Conservation (phyloP, 1,140 invertebrate species). For the Solenopsis invicta region DNA sequence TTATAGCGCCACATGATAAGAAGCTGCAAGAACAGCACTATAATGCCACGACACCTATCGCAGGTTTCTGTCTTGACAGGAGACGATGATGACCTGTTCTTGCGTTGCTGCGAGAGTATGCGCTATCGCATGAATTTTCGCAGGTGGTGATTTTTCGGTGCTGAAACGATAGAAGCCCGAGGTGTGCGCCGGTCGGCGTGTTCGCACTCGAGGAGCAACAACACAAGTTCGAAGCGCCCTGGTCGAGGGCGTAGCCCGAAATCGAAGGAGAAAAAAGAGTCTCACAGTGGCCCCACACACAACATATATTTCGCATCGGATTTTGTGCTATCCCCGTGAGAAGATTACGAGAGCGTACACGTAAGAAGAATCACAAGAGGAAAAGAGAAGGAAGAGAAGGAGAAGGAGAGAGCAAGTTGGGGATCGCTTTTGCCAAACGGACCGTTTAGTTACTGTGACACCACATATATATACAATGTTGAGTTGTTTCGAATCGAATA, state of each 20-base stretch:
- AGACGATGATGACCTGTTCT: slow-evolving; percentile 48
- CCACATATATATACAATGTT: slow-evolving; percentile 52
- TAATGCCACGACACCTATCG: slow-evolving; percentile 53
- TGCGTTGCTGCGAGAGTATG: slow-evolving; percentile 63
- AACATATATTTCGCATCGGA: slow-evolving; percentile 48
- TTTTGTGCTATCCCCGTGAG: slow-evolving; percentile 60
- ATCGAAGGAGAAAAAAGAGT: slow-evolving; percentile 60
- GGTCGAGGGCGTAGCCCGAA: slow-evolving; percentile 78
- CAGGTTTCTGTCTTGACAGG: slow-evolving; percentile 72
- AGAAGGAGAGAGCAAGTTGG: background rate
- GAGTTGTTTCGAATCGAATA: slow-evolving; percentile 10
- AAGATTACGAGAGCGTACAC: slow-evolving; percentile 55
- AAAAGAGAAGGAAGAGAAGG: slow-evolving; percentile 6
- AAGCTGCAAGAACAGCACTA: background rate
- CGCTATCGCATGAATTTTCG: slow-evolving; percentile 76
- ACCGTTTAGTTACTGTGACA: slow-evolving; percentile 32
- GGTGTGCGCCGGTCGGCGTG: slow-evolving; percentile 48
- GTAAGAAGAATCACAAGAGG: slow-evolving; percentile 39
- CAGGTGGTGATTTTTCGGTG: slow-evolving; percentile 79
- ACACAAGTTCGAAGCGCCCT: slow-evolving; percentile 60
- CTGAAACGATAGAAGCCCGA: slow-evolving; percentile 25
- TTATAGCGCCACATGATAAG: slow-evolving; percentile 42
- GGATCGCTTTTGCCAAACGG: slow-evolving; percentile 60
- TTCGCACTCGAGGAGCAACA: slow-evolving; percentile 52
- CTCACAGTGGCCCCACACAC: slow-evolving; percentile 7